Percentiles rank a stretch among this genome's conserved stretches.
Conservation (phyloP, 1,140 invertebrate genomes). For the Drosophila gunungcola region DNA sequence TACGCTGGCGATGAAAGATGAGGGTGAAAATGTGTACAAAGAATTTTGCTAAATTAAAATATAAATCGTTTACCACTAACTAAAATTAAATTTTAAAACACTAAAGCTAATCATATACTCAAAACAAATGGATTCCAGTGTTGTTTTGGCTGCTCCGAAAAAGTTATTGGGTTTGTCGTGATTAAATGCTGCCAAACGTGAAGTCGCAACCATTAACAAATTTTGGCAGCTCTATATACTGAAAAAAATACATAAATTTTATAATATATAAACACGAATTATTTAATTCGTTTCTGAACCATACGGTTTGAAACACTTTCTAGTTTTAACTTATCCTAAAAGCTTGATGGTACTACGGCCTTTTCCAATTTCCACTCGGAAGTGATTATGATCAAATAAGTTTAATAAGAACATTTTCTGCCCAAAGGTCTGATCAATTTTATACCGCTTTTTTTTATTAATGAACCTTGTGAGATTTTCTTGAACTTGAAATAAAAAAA, state of each 20-base stretch:
- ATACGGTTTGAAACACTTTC: neutral
- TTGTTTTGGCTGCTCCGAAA: slow-evolving; percentile 12
- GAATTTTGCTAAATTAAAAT: slow-evolving; percentile 79
- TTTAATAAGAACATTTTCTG: too few species aligned
- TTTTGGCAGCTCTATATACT: slow-evolving; percentile 80
- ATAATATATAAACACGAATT: neutral
- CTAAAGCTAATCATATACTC: slow-evolving; percentile 54
- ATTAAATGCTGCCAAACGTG: slow-evolving; percentile 54
- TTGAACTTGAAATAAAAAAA: too few species aligned
- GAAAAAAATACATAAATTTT: slow-evolving; percentile 12
- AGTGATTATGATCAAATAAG: too few species aligned
- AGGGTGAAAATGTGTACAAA: slow-evolving; percentile 59
- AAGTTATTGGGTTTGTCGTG: slow-evolving; percentile 18
- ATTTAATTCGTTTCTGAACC: slow-evolving; percentile 4
- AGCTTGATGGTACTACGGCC: too few species aligned
- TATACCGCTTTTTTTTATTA: too few species aligned
- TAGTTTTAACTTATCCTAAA: neutral
- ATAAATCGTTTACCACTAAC: slow-evolving; percentile 54
- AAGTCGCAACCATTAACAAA: slow-evolving; percentile 78
- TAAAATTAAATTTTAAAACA: slow-evolving; percentile 43
- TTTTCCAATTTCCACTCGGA: too few species aligned
- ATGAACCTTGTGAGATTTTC: too few species aligned
- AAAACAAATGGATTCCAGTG: slow-evolving; percentile 40
- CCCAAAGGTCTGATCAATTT: too few species aligned
- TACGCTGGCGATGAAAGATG: slow-evolving; percentile 25